These are phyloP conservation scores for Sebastes elongatus DNA, from an alignment of 2,797 vertebrate species.

Conservation along the genomic window DNA sequence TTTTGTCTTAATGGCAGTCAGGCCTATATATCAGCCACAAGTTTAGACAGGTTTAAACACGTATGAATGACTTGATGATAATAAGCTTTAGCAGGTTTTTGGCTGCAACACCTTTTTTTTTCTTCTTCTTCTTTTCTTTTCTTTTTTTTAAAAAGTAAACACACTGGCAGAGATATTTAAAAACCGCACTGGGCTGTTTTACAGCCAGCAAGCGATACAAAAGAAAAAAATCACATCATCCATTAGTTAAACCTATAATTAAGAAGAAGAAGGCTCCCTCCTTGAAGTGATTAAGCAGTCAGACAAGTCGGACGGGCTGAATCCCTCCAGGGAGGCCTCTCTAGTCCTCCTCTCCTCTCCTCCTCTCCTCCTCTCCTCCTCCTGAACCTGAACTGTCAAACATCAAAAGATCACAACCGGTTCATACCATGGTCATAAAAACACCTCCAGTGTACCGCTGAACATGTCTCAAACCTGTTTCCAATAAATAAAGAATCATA, in stretches of 20 bases:
- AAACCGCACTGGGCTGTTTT: not conserved
- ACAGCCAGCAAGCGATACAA: not conserved
- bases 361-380: too few species aligned
- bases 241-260: slow-evolving; percentile 65
- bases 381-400: slow-evolving; percentile 67
- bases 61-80: slow-evolving; percentile 17
- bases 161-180: slow-evolving; percentile 6
- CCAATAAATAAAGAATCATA: not conserved
- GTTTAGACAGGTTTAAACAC: slow-evolving; percentile 53
- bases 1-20: slow-evolving; percentile 8
- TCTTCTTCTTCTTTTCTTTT: not conserved
- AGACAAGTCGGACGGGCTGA: slow-evolving; percentile 89
- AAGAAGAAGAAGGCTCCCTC: slow-evolving; percentile 72
- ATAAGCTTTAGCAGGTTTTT: slow-evolving; percentile 10
- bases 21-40: not conserved
- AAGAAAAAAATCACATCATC: slow-evolving; percentile 10
- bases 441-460: slow-evolving; percentile 65
- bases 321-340: slow-evolving; percentile 82
- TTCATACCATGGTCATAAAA: slow-evolving; percentile 84
- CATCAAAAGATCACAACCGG: slow-evolving; percentile 86
- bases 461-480: slow-evolving; percentile 59
- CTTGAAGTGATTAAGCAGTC: slow-evolving; percentile 81
- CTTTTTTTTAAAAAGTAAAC: not conserved
- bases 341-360: not conserved
- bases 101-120: slow-evolving; percentile 8